Conservation (phyloP, 2,113 vertebrate species). For the Gobio gobio region DNA sequence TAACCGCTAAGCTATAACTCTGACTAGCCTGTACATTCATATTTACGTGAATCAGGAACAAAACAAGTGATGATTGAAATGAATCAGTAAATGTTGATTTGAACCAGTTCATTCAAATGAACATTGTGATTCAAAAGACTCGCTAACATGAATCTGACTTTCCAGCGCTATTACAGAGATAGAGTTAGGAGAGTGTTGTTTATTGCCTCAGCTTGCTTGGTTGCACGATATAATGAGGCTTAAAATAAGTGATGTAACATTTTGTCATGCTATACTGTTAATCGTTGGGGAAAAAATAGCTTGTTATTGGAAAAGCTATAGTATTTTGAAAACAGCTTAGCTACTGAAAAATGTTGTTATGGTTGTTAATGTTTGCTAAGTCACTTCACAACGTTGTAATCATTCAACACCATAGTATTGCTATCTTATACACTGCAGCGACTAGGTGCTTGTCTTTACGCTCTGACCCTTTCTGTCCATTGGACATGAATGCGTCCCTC, state of each 20-base stretch:
- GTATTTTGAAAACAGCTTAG: background rate
- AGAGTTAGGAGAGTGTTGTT: background rate
- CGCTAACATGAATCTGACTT: background rate
- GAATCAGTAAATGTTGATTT: background rate
- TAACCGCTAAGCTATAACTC: background rate
- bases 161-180: background rate
- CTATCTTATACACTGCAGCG: background rate
- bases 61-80: background rate
- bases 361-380: background rate
- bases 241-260: background rate
- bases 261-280: background rate
- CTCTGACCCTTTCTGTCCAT: background rate
- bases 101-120: background rate
- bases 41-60: background rate
- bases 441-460: background rate
- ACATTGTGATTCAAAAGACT: background rate
- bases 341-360: background rate
- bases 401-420: too few relatives aligned
- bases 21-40: background rate
- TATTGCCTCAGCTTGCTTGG: constrained; percentile 19
- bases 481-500: constrained; percentile 18
- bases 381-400: too few relatives aligned
- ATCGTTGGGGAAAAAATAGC: background rate
- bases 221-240: background rate
- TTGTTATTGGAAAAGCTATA: background rate